Base-by-base conservation (phyloP, 1,140 invertebrate genomes). In the Magallana angulata region DNA sequence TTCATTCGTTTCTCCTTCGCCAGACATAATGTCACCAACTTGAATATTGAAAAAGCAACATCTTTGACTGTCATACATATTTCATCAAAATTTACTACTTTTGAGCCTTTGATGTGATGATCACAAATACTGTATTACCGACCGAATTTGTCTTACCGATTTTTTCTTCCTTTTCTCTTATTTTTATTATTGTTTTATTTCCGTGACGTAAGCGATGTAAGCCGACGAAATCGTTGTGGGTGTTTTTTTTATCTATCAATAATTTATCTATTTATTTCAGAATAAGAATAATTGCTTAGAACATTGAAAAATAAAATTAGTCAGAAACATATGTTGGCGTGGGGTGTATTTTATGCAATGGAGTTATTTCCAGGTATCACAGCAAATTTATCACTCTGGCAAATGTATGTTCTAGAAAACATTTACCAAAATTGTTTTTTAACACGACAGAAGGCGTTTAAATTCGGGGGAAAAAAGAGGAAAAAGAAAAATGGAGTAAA, bases 21-120 rank as follows among this genome's bases (percentile, higher is more conserved):
- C 18, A 64, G 60, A 64, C 60, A 64, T n/a, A n/a, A 7, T 64
- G 60, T 64, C 60, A 64, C 60, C 60, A 64, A 64, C 16, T 8
- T n/a, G 16, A 7, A 16, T 64, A 64, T 16, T n/a, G 12, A 3
- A 16, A 7, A 18, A 64, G 18, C 12, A n/a, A 18, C 18, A n/a
- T 7, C 60, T 64, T 16, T 76, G 24, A 30, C 24, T 30, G 24
- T 30, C 30, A 71, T 71, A 30, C 16, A 12, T 76, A 76, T 76
- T 76, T 76, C 68, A 76, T 76, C 30, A 76, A 24, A 76, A 71
- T 71, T 71, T 8, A 24, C 18, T 8, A 18, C 36, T n/a, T 64
- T 64, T 64, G 9, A 71, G 9, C 68, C 24, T 76, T 76, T 76
- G 24, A 76, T 76, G 68, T 76, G 24, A 12, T 76, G 14, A 76